Base-by-base conservation (phyloP, 2,113 vertebrate species). In the Balaeniceps rex region DNA sequence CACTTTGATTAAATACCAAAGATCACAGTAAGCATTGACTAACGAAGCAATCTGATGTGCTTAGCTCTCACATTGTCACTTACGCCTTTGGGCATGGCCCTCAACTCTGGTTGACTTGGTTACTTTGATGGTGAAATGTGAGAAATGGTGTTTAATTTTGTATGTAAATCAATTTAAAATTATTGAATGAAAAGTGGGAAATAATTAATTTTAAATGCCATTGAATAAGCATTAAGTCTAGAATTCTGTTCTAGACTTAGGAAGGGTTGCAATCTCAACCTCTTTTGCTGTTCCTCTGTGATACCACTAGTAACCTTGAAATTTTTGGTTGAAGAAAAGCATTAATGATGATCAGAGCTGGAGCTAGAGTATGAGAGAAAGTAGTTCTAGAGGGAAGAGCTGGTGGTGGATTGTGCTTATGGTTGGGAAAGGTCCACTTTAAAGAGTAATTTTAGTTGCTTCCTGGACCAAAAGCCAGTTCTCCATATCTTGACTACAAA, bases 1-100 rank as follows among this genome's bases (percentile, higher is more conserved):
- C 17, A n/a, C 34, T 94, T 72, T 28, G 54, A 71, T 86, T 83
- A 61, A 66, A 60, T 25, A 60, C 14, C 29, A 60, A 63, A 70
- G 31, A 88, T 54, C 36, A 77, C 51, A 84, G 40, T 72, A 80
- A 55, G 15, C 44, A 14, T 14, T 80, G 51, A 74, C 13, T 77
- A 47, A 58, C 0, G 0, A 66, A 77, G 28, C 2, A 2, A 18
- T 7, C 6, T 14, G 16, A 28, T 33, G 11, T 81, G 28, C 54
- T 83, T 78, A 42, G 11, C 29, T 63, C 42, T 86, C 49, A 24
- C 10, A 3, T 21, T 69, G 13, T 38, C 82, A 34, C 4, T 28
- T 83, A 10, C 6, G 11, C 21, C 11, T 57, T 44, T 88, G 47
- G 33, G 15, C 19, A 11, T 55, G 17, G 25, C 29, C 42, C 16